phyloP scores from a whole-genome alignment of 2,888 invertebrate species.

The Mythimna lalbum region DNA sequence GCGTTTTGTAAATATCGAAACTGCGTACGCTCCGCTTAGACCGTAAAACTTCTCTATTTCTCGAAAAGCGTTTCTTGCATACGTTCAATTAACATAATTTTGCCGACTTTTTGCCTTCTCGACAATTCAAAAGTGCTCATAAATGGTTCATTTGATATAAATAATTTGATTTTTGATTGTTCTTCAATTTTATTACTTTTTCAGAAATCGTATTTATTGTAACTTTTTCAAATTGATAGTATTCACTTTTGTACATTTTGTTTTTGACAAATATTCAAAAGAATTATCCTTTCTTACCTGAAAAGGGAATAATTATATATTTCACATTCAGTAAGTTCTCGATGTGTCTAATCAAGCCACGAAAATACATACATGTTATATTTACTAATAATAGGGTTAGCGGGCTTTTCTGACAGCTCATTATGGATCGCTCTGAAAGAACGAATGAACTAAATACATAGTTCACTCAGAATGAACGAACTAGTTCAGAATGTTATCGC shows the following conservation, averaged over 20 bases:
- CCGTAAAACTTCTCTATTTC: too few relatives aligned
- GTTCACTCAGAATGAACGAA: constrained; percentile 40
- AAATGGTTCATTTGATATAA: too few relatives aligned
- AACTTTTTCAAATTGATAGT: neutral
- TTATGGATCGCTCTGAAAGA: constrained; percentile 56
- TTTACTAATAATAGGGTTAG: constrained; percentile 20
- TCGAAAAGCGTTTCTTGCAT: too few relatives aligned
- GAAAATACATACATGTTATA: constrained; percentile 2
- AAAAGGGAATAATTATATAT: neutral
- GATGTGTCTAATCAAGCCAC: constrained; percentile 24
- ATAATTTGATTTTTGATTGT: too few relatives aligned
- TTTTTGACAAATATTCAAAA: neutral
- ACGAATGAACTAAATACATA: constrained; percentile 40
- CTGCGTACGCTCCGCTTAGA: too few relatives aligned
- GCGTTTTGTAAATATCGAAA: too few relatives aligned
- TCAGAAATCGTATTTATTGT: neutral
- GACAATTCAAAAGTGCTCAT: too few relatives aligned
- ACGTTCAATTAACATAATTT: too few relatives aligned
- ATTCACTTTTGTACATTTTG: neutral
- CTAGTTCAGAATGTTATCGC: constrained; percentile 41
- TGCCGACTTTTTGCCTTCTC: too few relatives aligned
- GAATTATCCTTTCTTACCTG: neutral
- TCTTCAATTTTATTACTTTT: too few relatives aligned
- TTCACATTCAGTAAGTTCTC: neutral
- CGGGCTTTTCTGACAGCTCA: constrained; percentile 55